Evolutionary conservation across 2,888 invertebrate genomes (phyloP).

Genomic region (Taphrorychus bicolor): DNA sequence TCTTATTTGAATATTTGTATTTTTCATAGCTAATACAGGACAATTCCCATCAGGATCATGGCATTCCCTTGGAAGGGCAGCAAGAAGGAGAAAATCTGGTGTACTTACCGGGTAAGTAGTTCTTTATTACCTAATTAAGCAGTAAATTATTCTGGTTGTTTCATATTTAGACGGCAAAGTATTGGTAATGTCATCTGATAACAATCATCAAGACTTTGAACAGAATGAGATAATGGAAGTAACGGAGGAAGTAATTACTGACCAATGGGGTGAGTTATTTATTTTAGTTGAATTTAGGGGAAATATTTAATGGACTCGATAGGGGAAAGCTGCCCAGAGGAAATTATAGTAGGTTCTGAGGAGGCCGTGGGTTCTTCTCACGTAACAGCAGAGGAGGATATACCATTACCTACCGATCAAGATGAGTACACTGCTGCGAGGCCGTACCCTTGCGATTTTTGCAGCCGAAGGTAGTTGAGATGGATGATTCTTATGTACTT

Average conservation of each 20-base stretch:
- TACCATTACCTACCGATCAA: slow-evolving; percentile 82
- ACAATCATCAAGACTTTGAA: slow-evolving; percentile 42
- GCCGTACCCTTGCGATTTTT: slow-evolving; percentile 87
- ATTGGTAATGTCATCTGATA: slow-evolving; percentile 43
- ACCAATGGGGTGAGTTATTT: slow-evolving; percentile 60
- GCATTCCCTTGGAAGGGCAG: slow-evolving; percentile 23
- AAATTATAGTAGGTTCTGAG: slow-evolving; percentile 67
- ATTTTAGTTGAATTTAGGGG: not conserved
- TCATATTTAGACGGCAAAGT: slow-evolving; percentile 52
- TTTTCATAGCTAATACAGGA: slow-evolving; percentile 21
- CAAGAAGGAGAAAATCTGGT: slow-evolving; percentile 49
- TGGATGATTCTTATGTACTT: not conserved
- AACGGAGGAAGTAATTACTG: slow-evolving; percentile 82
- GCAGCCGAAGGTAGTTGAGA: slow-evolving; percentile 68
- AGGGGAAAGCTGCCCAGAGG: slow-evolving; percentile 60
- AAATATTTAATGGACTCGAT: not conserved
- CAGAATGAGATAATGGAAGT: slow-evolving; percentile 65
- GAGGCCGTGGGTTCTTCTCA: slow-evolving; percentile 63
- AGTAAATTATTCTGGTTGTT: not conserved
- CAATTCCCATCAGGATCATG: slow-evolving; percentile 31
- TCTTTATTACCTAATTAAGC: not conserved
- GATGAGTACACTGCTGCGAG: slow-evolving; percentile 78
- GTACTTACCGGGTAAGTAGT: slow-evolving; percentile 52
- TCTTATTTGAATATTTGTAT: not conserved
- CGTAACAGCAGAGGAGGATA: slow-evolving; percentile 68